phyloP scores from a whole-genome alignment of 2,888 invertebrate genomes.

The Macrosiphum euphorbiae region DNA sequence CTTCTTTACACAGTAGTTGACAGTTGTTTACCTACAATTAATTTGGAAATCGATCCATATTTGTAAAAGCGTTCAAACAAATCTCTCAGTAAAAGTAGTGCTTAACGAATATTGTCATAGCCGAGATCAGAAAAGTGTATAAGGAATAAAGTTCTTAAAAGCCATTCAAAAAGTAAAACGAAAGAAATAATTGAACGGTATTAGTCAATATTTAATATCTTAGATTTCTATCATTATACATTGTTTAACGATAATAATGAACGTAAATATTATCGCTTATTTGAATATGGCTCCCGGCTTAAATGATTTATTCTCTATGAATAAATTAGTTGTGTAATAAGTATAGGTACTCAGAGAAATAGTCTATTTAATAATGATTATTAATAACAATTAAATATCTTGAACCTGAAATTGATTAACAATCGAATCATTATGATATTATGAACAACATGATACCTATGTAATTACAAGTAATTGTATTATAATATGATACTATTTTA shows the following conservation, averaged over 20 bases:
- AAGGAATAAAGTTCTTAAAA: not conserved
- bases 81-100: not conserved
- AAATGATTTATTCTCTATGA: not conserved
- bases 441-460: not conserved
- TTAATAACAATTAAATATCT: not conserved
- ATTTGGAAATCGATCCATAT: not conserved
- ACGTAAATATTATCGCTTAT: constrained; percentile 5
- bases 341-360: not conserved
- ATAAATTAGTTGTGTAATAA: not conserved
- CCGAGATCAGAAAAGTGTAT: not conserved
- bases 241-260: constrained; percentile 46
- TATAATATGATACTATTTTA: not conserved
- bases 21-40: not conserved
- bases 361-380: not conserved
- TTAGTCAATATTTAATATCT: not conserved
- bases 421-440: not conserved
- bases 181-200: not conserved
- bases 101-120: not conserved
- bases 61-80: not conserved
- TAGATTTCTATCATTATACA: constrained; percentile 33
- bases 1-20: not conserved
- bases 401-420: not conserved
- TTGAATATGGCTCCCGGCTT: constrained; percentile 41
- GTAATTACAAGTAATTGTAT: not conserved
- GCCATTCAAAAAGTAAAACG: not conserved